Conservation (phyloP, 30 jellyfish, hydroid and myxozoan species). For the Morbakka virulenta region DNA sequence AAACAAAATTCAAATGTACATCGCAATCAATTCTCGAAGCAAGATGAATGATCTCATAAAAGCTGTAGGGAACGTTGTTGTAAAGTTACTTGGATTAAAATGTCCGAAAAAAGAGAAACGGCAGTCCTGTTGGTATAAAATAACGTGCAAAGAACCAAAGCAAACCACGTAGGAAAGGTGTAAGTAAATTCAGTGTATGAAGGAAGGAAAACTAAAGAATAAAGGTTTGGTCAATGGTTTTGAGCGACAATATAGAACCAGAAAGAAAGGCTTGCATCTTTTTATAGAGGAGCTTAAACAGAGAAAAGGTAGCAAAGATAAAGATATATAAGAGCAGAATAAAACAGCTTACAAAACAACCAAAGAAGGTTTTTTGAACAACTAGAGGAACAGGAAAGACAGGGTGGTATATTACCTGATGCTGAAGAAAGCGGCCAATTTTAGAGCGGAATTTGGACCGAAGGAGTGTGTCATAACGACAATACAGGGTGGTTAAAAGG, state of each 20-base stretch:
- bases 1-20: not conserved
- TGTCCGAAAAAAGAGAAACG: not conserved
- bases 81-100: not conserved
- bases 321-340: not conserved
- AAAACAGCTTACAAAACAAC: not conserved
- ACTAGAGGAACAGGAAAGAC: conserved; percentile 18
- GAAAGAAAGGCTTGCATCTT: too few species aligned
- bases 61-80: too few species aligned
- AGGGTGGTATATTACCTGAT: conserved; percentile 14
- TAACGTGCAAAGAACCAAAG: not conserved
- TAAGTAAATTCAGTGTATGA: not conserved
- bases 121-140: conserved; percentile 15
- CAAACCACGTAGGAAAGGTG: not conserved
- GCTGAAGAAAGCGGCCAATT: conserved; percentile 19
- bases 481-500: conserved; percentile 22
- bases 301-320: conserved; percentile 38
- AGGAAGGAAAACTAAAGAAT: not conserved
- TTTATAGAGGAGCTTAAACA: conserved; percentile 31
- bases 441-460: conserved; percentile 21
- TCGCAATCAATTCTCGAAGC: not conserved
- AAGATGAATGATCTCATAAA: conserved; percentile 8
- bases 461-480: conserved; percentile 11
- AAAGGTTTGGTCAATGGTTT: not conserved
- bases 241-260: too few species aligned
- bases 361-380: conserved; percentile 9